Percentiles rank a stretch among this genome's conserved stretches.
These are phyloP conservation scores for Scaptomyza cyrtandrae DNA, from an alignment of 2,888 invertebrate genomes.

Conservation along the genomic window DNA sequence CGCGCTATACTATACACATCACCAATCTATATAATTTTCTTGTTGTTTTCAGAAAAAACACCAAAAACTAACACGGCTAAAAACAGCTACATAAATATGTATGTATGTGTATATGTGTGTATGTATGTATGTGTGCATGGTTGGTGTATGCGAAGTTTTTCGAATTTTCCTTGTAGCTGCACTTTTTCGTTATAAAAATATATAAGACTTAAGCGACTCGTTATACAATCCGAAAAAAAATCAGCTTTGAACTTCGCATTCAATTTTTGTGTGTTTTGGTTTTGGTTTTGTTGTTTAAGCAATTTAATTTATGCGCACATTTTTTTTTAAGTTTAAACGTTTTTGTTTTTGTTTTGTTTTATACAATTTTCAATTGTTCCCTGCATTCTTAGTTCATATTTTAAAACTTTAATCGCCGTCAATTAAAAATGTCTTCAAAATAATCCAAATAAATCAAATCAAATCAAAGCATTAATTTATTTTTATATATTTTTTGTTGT, in stretches of 20 bases:
- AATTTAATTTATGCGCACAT: slow-evolving; percentile 46
- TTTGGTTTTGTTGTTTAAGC: slow-evolving; percentile 36
- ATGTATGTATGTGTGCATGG: slow-evolving; percentile 23
- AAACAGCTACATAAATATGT: slow-evolving; percentile 71
- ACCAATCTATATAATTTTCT: slow-evolving; percentile 50
- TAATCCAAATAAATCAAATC: slow-evolving; percentile 20
- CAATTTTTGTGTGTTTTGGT: slow-evolving; percentile 15
- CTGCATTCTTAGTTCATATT: slow-evolving; percentile 74
- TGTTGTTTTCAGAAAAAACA: slow-evolving; percentile 60
- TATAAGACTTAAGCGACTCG: slow-evolving; percentile 43
- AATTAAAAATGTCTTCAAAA: slow-evolving; percentile 27
- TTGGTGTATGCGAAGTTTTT: slow-evolving; percentile 24
- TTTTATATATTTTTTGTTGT: slow-evolving; percentile 27
- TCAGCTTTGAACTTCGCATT: slow-evolving; percentile 38
- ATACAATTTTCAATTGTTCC: slow-evolving; percentile 81
- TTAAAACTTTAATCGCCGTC: slow-evolving; percentile 50
- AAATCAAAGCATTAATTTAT: slow-evolving; percentile 32
- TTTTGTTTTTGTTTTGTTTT: slow-evolving; percentile 32
- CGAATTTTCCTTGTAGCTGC: not conserved
- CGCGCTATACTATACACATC: slow-evolving; percentile 74
- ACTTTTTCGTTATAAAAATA: slow-evolving; percentile 43
- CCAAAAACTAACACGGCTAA: slow-evolving; percentile 77
- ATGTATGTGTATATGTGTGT: slow-evolving; percentile 35
- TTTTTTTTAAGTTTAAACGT: slow-evolving; percentile 24
- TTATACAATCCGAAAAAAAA: slow-evolving; percentile 2